A percentile compares a stretch with the other conserved stretches of the same genome.
Evolutionary conservation across 2,113 vertebrate genomes (phyloP).

Genomic region (Stigmatopora argus): DNA sequence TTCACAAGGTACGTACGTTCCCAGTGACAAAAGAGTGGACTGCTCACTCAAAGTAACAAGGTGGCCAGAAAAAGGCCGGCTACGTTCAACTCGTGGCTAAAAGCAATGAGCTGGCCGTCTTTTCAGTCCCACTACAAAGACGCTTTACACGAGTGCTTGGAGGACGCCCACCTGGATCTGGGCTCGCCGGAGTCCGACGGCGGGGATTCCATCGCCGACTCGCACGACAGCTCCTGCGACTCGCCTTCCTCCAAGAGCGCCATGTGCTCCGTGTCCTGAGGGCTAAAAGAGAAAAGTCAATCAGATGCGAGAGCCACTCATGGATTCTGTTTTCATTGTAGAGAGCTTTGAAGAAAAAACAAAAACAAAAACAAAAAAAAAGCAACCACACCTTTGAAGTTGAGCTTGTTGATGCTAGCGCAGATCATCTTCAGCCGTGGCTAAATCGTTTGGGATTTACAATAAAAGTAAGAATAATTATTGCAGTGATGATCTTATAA

Average conservation of each 20-base stretch:
- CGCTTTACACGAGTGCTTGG: conserved; percentile 54
- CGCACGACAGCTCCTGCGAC: conserved; percentile 54
- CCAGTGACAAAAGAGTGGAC: background rate
- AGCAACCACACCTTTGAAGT: conserved; percentile 6
- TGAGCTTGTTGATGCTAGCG: background rate
- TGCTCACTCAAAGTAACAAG: background rate
- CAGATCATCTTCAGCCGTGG: background rate
- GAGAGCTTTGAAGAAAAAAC: too few species aligned
- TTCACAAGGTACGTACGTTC: conserved; percentile 56
- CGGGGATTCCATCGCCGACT: conserved; percentile 56
- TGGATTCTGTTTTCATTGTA: conserved; percentile 4
- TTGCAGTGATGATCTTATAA: background rate
- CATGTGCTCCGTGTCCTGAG: conserved; percentile 62
- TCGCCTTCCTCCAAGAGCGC: conserved; percentile 61
- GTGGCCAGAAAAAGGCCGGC: too few species aligned
- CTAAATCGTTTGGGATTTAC: background rate
- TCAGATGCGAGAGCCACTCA: background rate
- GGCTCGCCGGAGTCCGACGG: conserved; percentile 50
- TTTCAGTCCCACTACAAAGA: conserved; percentile 62
- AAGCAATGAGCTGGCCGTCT: background rate
- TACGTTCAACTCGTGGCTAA: too few species aligned
- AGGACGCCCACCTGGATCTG: conserved; percentile 53
- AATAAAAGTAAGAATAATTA: background rate
- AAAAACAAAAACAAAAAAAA: too few species aligned
- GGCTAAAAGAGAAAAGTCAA: background rate